phyloP scores from a whole-genome alignment of 1,140 invertebrate genomes.

The Drosophila bipectinata region DNA sequence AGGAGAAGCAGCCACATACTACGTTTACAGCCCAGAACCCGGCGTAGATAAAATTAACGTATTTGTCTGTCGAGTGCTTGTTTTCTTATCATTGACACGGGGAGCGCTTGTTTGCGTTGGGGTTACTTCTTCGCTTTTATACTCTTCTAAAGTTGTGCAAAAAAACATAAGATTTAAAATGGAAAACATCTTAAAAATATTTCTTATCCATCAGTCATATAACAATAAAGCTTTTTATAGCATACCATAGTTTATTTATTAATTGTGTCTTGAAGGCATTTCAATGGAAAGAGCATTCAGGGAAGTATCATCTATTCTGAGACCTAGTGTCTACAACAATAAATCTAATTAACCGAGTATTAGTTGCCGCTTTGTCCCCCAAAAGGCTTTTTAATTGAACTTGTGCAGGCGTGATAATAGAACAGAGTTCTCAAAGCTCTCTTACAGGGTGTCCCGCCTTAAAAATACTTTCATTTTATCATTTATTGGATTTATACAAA shows the following conservation, averaged over 20 bases:
- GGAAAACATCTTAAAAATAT: not conserved
- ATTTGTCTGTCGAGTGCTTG: slow-evolving; percentile 33
- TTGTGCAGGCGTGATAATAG: slow-evolving; percentile 60
- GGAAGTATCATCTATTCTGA: not conserved
- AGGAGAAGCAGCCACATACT: not conserved
- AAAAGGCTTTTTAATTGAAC: slow-evolving; percentile 55
- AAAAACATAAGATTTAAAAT: not conserved
- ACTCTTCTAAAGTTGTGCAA: not conserved
- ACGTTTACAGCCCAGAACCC: slow-evolving; percentile 35
- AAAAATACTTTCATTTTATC: slow-evolving; percentile 14
- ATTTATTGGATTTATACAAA: slow-evolving; percentile 45
- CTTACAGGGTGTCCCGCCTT: slow-evolving; percentile 12
- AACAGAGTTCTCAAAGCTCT: slow-evolving; percentile 15
- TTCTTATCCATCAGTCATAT: not conserved
- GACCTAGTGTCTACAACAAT: slow-evolving; percentile 14
- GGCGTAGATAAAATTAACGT: slow-evolving; percentile 28
- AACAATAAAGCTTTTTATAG: not conserved
- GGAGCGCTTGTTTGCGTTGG: slow-evolving; percentile 24
- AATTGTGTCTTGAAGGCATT: not conserved
- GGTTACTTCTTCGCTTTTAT: not conserved
- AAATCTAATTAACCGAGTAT: slow-evolving; percentile 61
- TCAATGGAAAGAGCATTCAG: slow-evolving; percentile 18
- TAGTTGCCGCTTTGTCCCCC: slow-evolving; percentile 35
- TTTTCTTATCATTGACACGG: slow-evolving; percentile 46
- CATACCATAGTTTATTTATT: not conserved